A percentile compares a stretch with the other conserved stretches of the same genome.
Conservation (phyloP, 2,888 invertebrate species). For the Xestia c-nigrum region DNA sequence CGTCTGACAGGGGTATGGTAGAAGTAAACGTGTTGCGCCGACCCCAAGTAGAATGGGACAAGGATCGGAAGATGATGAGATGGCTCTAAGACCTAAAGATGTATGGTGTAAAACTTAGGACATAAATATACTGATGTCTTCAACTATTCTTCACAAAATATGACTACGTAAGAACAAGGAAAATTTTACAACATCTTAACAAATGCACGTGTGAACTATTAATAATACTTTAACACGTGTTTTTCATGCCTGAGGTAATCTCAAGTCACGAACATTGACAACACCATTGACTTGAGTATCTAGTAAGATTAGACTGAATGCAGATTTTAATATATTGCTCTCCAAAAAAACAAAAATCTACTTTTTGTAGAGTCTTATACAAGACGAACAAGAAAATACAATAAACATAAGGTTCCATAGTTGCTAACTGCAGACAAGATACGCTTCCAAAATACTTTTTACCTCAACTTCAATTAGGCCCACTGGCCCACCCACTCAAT, state of each 20-base stretch:
- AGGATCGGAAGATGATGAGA: too few relatives aligned
- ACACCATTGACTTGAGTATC: slow-evolving; percentile 1
- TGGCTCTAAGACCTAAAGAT: background rate
- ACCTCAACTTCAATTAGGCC: background rate
- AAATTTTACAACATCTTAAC: slow-evolving; percentile 21
- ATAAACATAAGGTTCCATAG: background rate
- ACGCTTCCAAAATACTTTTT: background rate
- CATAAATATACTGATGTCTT: background rate
- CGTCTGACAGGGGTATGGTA: too few relatives aligned
- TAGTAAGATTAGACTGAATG: background rate
- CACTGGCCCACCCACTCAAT: slow-evolving; percentile 26
- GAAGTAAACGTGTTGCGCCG: too few relatives aligned
- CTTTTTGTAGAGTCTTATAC: background rate
- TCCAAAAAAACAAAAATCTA: background rate
- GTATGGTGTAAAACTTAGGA: background rate
- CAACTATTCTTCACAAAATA: background rate
- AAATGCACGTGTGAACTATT: slow-evolving; percentile 33
- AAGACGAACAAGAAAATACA: background rate
- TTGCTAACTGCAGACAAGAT: background rate
- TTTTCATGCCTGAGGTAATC: slow-evolving; percentile 22
- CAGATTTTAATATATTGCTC: background rate
- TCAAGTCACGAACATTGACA: slow-evolving; percentile 4
- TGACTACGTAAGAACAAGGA: slow-evolving; percentile 13
- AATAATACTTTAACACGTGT: slow-evolving; percentile 39
- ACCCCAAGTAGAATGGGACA: too few relatives aligned